A percentile compares a stretch with the other conserved stretches of the same genome.
Evolutionary conservation across 2,888 invertebrate species (phyloP).

Genomic region (Acleris literana): DNA sequence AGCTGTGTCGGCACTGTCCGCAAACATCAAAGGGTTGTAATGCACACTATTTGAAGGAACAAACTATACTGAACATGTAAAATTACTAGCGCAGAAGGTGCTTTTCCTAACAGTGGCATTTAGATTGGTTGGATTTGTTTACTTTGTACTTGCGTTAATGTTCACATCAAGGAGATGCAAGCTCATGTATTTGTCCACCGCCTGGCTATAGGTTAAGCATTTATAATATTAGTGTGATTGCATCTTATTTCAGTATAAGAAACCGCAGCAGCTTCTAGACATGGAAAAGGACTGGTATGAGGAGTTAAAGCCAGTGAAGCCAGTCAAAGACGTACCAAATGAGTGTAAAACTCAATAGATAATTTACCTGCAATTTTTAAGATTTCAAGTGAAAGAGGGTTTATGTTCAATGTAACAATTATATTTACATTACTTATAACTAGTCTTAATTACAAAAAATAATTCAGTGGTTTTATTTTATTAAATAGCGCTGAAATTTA

Average conservation of each 20-base stretch:
- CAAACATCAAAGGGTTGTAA: no score
- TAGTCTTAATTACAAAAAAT: constrained; percentile 23
- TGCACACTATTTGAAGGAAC: no score
- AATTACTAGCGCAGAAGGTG: no score
- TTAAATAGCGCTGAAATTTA: constrained; percentile 6
- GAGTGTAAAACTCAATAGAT: constrained; percentile 70
- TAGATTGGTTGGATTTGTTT: no score
- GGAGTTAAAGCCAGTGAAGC: constrained; percentile 70
- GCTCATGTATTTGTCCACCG: no score
- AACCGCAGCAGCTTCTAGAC: constrained; percentile 87
- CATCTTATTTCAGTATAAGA: constrained; percentile 86
- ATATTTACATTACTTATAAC: constrained; percentile 30
- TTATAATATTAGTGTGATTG: no score
- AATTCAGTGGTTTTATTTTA: constrained; percentile 18
- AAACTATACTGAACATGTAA: no score
- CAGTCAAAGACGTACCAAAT: constrained; percentile 71
- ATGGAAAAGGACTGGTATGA: constrained; percentile 86
- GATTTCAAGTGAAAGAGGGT: constrained; percentile 18
- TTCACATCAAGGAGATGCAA: no score
- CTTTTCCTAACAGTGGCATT: no score
- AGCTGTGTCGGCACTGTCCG: no score
- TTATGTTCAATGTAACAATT: constrained; percentile 30
- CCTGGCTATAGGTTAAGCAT: no score
- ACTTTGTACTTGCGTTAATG: no score
- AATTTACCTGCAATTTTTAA: constrained; percentile 6